Conservation (phyloP, 2,113 vertebrate species). For the Oriolus oriolus region DNA sequence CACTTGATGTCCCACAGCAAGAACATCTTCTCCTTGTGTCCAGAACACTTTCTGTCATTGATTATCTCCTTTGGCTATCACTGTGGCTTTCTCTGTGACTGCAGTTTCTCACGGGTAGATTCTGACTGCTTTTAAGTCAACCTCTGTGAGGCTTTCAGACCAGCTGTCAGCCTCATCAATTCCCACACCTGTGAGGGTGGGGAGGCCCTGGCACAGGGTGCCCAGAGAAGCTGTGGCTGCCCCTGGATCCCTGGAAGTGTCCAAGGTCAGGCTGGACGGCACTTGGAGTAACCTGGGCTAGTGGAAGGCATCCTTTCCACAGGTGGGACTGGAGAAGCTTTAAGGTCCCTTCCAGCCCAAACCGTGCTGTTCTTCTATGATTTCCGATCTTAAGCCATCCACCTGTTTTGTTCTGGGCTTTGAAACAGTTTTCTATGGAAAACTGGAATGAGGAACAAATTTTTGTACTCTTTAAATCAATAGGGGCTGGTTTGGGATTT, state of each 20-base stretch:
- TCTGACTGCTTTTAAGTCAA: too few species aligned
- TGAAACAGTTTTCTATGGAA: neutral
- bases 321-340: too few species aligned
- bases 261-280: rapidly evolving
- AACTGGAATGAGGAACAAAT: neutral
- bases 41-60: too few species aligned
- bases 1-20: too few species aligned
- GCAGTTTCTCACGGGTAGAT: too few species aligned
- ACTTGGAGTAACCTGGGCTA: rapidly evolving
- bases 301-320: neutral
- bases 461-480: neutral
- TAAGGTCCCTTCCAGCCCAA: neutral
- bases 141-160: too few species aligned
- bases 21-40: too few species aligned
- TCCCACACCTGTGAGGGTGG: neutral
- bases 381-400: neutral
- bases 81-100: too few species aligned
- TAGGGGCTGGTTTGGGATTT: too few species aligned
- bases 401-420: neutral
- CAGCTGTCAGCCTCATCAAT: too few species aligned
- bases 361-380: neutral
- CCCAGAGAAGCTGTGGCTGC: neutral
- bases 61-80: too few species aligned
- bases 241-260: neutral
- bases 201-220: neutral